Evolutionary conservation across 2,113 vertebrate genomes (phyloP), one percentile per base, ranked within the genome.

Genomic region (Gobio gobio): DNA sequence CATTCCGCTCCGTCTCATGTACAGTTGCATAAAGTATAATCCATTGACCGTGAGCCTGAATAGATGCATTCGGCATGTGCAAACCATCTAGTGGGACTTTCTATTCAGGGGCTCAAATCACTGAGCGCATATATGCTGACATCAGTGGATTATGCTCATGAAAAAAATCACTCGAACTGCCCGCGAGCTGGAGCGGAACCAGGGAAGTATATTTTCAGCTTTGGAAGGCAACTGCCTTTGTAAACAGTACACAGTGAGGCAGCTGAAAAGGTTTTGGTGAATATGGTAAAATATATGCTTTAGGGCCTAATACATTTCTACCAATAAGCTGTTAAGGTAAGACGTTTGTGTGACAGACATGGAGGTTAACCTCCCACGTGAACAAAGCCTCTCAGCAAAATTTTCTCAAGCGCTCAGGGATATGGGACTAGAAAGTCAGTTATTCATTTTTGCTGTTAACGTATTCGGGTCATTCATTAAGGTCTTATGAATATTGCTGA

Each of bases 381-480:
- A 70, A 20, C 45, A 77, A 64, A 78, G 49, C 29, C 61, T 75
- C 76, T 78, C 29, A 26, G 22, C 8, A 26, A 29, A 61, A 61
- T 51, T 43, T 13, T 59, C 22, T 22, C 49, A 77, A 84, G 22
- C 10, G 20, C 81, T 85, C 51, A 54, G 79, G 83, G 79, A 56
- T 26, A 61, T 72, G 68, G 45, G 56, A 79, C 45, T 1, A 4
- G 78, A 45, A 61, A 36, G 54, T 29, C 29, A 83, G 61, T 68
- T 54, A 77, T 82, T 83, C 63, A 80, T 83, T 77, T 64, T 72
- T 76, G 18, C 58, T 81, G 78, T 64, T 85, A 87, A 90, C 84
- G 82, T 75, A 89, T 88, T 89, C 88, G 59, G 87, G 83, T 89
- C 85, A 87, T 88, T 87, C 47, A 87, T 89, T 86, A 88, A 83